phyloP scores from a whole-genome alignment of 1,140 invertebrate genomes.

The Ctenoplectra terminalis region DNA sequence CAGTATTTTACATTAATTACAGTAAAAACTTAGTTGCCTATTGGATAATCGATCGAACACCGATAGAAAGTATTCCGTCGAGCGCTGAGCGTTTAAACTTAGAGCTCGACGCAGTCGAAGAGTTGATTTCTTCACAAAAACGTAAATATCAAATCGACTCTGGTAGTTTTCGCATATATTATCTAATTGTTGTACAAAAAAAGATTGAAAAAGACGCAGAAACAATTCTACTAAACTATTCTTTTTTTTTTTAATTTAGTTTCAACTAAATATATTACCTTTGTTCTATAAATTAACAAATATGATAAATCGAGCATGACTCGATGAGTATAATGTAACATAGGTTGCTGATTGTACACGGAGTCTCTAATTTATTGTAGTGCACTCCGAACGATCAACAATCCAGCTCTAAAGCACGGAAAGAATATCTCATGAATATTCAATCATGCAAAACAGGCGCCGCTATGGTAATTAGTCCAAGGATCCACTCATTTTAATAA shows the following conservation, averaged over 20 bases:
- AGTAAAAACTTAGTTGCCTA: no score
- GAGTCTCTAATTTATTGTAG: slow-evolving; percentile 11
- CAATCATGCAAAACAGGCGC: slow-evolving; percentile 30
- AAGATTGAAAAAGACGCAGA: no score
- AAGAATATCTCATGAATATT: slow-evolving; percentile 42
- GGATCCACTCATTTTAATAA: background rate
- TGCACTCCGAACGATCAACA: background rate
- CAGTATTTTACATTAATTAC: no score
- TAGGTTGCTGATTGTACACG: background rate
- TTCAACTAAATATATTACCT: background rate
- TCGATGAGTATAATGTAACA: background rate
- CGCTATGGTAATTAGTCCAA: background rate
- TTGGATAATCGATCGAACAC: no score
- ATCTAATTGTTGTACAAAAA: no score
- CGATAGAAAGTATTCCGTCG: no score
- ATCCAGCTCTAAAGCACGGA: background rate
- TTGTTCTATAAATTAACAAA: background rate
- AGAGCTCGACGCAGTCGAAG: no score
- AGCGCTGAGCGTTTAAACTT: no score
- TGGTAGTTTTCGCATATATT: no score
- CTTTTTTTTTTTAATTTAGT: background rate
- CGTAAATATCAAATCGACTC: no score
- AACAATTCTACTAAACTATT: background rate
- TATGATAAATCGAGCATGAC: background rate
- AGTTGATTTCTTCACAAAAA: no score